Conservation (phyloP, 2,888 invertebrate species). For the Saturnia pavonia region DNA sequence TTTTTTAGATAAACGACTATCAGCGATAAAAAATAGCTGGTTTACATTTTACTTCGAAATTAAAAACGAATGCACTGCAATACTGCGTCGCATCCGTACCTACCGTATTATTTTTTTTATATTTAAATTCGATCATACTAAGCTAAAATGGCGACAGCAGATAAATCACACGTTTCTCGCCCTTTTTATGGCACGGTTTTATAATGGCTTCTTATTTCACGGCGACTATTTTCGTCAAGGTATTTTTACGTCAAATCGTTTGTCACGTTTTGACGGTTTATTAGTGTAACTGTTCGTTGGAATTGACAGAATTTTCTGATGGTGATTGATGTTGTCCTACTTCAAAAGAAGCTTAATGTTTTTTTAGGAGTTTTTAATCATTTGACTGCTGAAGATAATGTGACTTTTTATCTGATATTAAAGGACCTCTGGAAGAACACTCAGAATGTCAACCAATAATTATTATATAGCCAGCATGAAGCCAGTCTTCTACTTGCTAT, state of each 20-base stretch:
- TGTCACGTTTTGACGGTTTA: slow-evolving; percentile 22
- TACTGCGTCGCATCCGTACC: slow-evolving; percentile 15
- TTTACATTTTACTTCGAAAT: slow-evolving; percentile 15
- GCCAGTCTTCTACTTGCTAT: too few species aligned
- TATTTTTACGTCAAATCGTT: slow-evolving; percentile 31
- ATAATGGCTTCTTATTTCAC: slow-evolving; percentile 51
- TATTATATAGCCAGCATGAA: too few species aligned
- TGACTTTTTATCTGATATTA: too few species aligned
- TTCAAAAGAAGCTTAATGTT: too few species aligned
- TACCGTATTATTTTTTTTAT: slow-evolving; percentile 46
- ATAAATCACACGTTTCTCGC: slow-evolving; percentile 54
- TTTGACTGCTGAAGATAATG: too few species aligned
- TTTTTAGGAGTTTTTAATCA: too few species aligned
- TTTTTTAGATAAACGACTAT: too few species aligned
- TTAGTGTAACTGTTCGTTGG: slow-evolving; percentile 15
- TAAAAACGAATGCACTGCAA: slow-evolving; percentile 19
- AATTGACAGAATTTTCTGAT: slow-evolving; percentile 12
- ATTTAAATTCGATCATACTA: slow-evolving; percentile 46
- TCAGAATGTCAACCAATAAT: too few species aligned
- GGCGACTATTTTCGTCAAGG: slow-evolving; percentile 50
- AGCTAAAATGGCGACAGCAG: slow-evolving; percentile 48
- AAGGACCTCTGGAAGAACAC: too few species aligned
- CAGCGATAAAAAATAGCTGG: neutral
- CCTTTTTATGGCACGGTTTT: slow-evolving; percentile 49
- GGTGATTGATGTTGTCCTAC: neutral